Conservation (phyloP, 2,797 vertebrate species). For the Cirrhinus molitorella region DNA sequence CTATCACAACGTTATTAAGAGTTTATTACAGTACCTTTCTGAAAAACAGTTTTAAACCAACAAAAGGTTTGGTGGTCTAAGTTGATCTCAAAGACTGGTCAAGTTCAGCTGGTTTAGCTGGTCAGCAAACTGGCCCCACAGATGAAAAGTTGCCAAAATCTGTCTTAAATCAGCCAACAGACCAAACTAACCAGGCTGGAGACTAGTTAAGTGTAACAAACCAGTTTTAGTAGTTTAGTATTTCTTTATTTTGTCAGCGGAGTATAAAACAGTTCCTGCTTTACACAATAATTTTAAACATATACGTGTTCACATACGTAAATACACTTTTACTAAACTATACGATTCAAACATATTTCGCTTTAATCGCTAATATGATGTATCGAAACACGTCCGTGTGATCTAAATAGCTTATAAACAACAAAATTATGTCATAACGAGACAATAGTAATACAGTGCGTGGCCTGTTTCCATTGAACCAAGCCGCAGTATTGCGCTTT, state of each 20-base stretch:
- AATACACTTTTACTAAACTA: background rate
- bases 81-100: background rate
- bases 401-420: background rate
- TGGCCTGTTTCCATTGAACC: conserved; percentile 20
- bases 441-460: conserved; percentile 1
- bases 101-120: background rate
- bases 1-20: background rate
- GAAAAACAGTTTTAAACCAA: background rate
- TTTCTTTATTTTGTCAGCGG: background rate
- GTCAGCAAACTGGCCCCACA: background rate
- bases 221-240: background rate
- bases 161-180: background rate
- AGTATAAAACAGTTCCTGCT: background rate
- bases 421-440: background rate
- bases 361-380: too few relatives aligned
- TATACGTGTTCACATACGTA: background rate
- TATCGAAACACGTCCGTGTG: fast-evolving
- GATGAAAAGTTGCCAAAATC: background rate
- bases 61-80: background rate
- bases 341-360: background rate
- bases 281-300: background rate
- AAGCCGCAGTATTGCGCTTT: background rate
- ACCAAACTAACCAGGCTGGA: background rate
- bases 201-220: background rate
- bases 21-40: background rate